Base-by-base conservation (phyloP, 2,113 vertebrate genomes). In the Rhinoderma darwinii region DNA sequence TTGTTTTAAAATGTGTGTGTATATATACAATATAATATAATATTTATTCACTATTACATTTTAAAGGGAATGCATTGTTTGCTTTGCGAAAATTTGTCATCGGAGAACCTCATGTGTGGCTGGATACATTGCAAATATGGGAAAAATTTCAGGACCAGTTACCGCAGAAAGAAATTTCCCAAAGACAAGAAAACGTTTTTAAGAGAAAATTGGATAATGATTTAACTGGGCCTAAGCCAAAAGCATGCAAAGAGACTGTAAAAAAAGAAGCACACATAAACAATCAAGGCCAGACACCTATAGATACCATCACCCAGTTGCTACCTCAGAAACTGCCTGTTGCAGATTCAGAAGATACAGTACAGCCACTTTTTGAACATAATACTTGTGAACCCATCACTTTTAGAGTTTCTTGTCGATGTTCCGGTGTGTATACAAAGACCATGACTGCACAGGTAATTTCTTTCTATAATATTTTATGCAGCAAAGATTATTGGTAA, bases 361-460 rank as follows among this genome's bases (percentile, higher is more conserved):
- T 0, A 27, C 72, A 81, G 1, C 22, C 89, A 30, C 50, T 75
- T 22, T 0, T 70, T 51, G 0, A 0, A 27, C 7, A 4, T 0
- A 78, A 56, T 30, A 5, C n/a, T 61, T 77, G 84, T 27, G 2
- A 43, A 0, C 14, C 54, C 59, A 73, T 93, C 82, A 92, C 89
- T 39, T 99, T 99, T 88, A 94, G 98, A 91, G 94, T 99, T 66
- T 97, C 94, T 61, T 98, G 97, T 91, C 96, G 96, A 76, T 97
- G 96, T 83, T 96, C 94, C 54, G 97, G 97, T 85, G 88, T 90
- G 0, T n/a, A 96, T 81, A 92, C 95, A 63, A 95, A 91, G 90
- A 86, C 83, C 59, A 89, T 96, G 77, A 90, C 89, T 27, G 44
- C 96, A 6, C 96, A 97, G 96, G 98, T 99, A 89, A 30, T 80